These are phyloP conservation scores for Phylloscopus whistleri DNA, from an alignment of 2,113 vertebrate species.

Conservation along the genomic window DNA sequence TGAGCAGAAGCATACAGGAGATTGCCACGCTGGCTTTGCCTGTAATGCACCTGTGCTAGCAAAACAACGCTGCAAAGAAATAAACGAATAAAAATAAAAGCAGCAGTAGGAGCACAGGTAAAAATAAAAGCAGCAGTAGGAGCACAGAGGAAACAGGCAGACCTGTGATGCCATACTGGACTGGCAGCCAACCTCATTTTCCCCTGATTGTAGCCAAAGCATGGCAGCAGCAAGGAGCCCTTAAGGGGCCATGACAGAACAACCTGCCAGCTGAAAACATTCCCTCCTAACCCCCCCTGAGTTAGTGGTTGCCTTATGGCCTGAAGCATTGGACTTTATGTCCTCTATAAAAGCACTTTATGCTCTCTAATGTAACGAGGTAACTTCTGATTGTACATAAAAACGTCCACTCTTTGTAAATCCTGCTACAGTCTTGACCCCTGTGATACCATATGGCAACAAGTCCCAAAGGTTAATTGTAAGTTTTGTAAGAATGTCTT, in stretches of 20 bases:
- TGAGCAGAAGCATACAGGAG: neutral
- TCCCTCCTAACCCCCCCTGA: neutral
- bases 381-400: neutral
- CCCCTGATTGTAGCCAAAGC: neutral
- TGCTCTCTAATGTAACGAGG: neutral
- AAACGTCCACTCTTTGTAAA: constrained; percentile 21
- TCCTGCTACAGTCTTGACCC: neutral
- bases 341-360: constrained; percentile 24
- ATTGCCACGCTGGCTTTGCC: neutral
- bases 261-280: neutral
- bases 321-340: neutral
- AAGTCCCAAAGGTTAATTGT: neutral
- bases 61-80: neutral
- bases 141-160: neutral
- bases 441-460: neutral
- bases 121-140: neutral
- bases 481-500: constrained; percentile 1
- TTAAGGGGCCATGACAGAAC: fast-evolving
- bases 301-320: neutral
- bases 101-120: no score
- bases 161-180: fast-evolving
- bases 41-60: neutral
- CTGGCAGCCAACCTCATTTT: neutral
- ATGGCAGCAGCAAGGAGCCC: neutral
- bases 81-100: neutral